Conservation (phyloP, 1,140 invertebrate genomes). For the Anagrus nilaparvatae region DNA sequence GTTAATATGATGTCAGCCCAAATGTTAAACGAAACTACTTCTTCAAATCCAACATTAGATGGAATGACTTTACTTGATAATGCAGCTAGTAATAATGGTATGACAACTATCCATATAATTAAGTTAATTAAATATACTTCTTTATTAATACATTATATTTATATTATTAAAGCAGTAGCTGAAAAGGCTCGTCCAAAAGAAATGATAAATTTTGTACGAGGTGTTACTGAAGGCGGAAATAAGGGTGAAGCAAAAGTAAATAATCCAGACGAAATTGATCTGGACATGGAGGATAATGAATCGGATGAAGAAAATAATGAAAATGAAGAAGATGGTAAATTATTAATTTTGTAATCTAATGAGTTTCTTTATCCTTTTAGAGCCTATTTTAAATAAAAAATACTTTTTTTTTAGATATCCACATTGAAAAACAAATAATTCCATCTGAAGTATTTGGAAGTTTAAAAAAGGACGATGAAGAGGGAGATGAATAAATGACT, state of each 20-base stretch:
- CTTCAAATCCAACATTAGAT: conserved; percentile 62
- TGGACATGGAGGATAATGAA: conserved; percentile 67
- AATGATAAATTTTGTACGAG: conserved; percentile 75
- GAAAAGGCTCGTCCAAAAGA: conserved; percentile 42
- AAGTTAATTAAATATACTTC: too few species aligned
- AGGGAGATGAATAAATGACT: conserved; percentile 25
- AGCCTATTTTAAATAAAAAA: conserved; percentile 2
- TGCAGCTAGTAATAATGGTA: conserved; percentile 48
- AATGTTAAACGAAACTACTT: conserved; percentile 71
- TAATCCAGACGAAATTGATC: conserved; percentile 93
- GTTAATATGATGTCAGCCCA: conserved; percentile 97
- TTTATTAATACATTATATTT: not conserved
- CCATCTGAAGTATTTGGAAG: conserved; percentile 81
- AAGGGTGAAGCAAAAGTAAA: conserved; percentile 54
- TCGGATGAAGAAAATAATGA: conserved; percentile 48
- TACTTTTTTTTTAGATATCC: conserved; percentile 46
- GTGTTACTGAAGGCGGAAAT: conserved; percentile 72
- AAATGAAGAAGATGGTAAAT: conserved; percentile 33
- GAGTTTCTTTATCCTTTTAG: not conserved
- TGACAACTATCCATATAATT: not conserved
- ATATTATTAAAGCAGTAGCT: conserved; percentile 18
- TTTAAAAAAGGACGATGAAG: conserved; percentile 42
- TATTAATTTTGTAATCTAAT: not conserved
- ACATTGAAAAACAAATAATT: conserved; percentile 69
- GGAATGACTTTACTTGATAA: conserved; percentile 83